Conservation (phyloP, 2,797 vertebrate genomes). For the Syngnathus acus region DNA sequence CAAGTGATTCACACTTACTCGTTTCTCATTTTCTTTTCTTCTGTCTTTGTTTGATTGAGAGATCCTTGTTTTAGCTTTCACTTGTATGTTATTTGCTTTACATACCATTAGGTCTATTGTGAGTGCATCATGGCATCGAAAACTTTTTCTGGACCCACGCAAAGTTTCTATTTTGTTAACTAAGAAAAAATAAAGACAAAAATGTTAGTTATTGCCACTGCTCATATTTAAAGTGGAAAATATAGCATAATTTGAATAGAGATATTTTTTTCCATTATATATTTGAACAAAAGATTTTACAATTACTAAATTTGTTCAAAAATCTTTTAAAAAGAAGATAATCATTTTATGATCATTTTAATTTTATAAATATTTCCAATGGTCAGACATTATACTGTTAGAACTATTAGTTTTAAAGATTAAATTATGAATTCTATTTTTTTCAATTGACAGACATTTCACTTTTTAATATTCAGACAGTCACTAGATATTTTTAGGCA, state of each 20-base stretch:
- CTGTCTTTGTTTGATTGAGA: conserved; percentile 25
- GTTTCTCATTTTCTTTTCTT: conserved; percentile 20
- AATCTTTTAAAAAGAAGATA: not conserved
- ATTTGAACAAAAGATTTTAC: not conserved
- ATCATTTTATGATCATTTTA: not conserved
- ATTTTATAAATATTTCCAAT: not conserved
- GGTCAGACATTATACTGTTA: too few relatives aligned
- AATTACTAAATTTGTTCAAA: not conserved
- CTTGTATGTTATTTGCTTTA: not conserved
- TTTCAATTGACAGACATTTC: too few relatives aligned
- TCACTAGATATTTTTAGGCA: too few relatives aligned
- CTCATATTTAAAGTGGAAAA: not conserved
- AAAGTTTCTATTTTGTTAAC: not conserved
- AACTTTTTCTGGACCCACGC: not conserved
- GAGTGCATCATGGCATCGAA: not conserved
- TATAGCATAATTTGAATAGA: too few relatives aligned
- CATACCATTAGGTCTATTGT: not conserved
- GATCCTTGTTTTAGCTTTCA: conserved; percentile 22
- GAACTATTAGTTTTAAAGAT: too few relatives aligned
- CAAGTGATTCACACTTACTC: conserved; percentile 45
- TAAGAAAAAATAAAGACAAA: not conserved
- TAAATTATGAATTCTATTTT: too few relatives aligned
- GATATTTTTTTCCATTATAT: not conserved
- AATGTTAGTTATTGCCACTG: not conserved
- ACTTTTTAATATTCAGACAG: too few relatives aligned